Evolutionary conservation across 1,140 invertebrate genomes (phyloP), one percentile per base, ranked within the genome.

Genomic region (Anastatus disparis): DNA sequence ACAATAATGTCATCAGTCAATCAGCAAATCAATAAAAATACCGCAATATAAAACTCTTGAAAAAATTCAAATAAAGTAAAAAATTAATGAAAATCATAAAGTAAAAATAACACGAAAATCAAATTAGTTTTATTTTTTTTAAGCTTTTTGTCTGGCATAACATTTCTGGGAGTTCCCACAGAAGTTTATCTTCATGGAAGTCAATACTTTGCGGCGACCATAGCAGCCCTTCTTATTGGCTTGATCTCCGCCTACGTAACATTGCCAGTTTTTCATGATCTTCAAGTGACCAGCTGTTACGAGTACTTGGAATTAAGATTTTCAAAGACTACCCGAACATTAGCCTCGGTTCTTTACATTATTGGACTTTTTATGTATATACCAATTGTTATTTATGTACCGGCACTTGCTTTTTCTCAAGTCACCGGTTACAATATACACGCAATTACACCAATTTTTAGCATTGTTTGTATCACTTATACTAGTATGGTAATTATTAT

Each of bases 91-190:
- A 67, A 75, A 79, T 82, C 71, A 71, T 87, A 86, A 55, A 75
- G 22, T 46, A 12, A 20, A 22, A 22, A 35, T 35, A 29, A 29
- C 53, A 13, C 12, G 6, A 53, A 53, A 50, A 29, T n/a, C 10
- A 35, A 35, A 35, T 35, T 10, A 4, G 31, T 35, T 35, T 6
- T 26, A 22, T 10, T 40, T 40, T n/a, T 59, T 61, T 76, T 65
- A 81, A 94, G 92, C 79, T 93, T 93, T 75, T 87, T 94, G 76
- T 95, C 93, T n/a, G 93, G 93, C 46, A 91, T 95, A 22, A 92
- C 93, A 0, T 78, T 95, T 4, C 86, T 95, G 0, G 93, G 93
- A 9, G 88, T 92, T 31, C 94, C 94, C 0, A 89, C 93, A 0
- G 94, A 96, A 78, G 90, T 94, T 55, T 95, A 95, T 73, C 79